phyloP scores from a whole-genome alignment of 2,113 vertebrate genomes.

The Mastomys coucha region DNA sequence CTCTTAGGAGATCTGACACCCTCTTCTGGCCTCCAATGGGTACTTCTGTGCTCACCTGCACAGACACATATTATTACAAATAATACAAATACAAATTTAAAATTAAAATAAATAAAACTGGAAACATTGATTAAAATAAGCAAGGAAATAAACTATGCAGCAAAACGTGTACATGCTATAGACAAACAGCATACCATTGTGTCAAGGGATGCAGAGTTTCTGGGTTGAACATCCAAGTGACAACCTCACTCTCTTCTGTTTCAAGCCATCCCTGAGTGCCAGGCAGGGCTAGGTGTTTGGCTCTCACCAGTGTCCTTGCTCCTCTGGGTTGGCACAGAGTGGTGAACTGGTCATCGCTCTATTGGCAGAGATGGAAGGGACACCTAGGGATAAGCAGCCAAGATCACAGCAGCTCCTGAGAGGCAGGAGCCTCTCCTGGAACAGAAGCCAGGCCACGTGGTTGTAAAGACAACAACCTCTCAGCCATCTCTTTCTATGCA shows the following conservation, averaged over 20 bases:
- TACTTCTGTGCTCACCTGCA: background rate
- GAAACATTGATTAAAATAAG: background rate
- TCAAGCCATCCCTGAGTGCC: background rate
- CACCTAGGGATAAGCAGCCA: fast-evolving
- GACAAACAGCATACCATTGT: background rate
- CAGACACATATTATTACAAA: background rate
- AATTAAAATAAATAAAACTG: background rate
- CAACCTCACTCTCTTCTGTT: background rate
- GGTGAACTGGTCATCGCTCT: background rate
- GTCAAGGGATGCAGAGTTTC: background rate
- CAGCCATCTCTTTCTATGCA: fast-evolving
- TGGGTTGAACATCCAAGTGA: background rate
- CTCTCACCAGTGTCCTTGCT: fast-evolving
- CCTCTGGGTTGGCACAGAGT: background rate
- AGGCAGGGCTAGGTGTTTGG: background rate
- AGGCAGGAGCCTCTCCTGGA: background rate
- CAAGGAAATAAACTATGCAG: background rate
- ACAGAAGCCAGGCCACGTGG: fast-evolving
- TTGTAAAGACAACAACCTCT: background rate
- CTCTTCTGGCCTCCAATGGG: background rate
- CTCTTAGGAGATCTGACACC: background rate
- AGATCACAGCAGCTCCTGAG: background rate
- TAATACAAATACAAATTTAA: background rate
- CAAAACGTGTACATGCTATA: background rate
- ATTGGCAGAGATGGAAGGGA: background rate